Percentiles rank a stretch among this genome's conserved stretches.
Conservation (phyloP, 1,140 invertebrate species). For the Saccostrea echinata region DNA sequence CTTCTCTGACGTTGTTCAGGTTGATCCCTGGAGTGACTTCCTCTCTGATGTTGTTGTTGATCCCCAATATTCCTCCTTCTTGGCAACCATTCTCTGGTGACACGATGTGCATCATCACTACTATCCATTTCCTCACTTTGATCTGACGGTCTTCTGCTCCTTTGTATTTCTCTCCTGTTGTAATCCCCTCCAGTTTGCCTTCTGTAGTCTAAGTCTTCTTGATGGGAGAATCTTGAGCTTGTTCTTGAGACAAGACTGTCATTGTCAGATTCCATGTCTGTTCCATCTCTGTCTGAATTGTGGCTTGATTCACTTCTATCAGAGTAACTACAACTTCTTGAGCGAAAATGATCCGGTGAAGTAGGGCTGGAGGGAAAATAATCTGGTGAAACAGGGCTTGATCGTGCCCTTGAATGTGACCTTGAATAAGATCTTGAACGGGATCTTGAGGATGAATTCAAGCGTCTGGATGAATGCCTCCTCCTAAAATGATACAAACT, state of each 20-base stretch:
- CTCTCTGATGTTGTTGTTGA: background rate
- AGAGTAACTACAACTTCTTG: background rate
- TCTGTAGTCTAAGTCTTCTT: background rate
- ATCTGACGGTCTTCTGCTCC: background rate
- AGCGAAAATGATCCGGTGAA: background rate
- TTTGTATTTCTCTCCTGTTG: background rate
- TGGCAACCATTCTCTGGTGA: background rate
- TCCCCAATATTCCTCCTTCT: background rate
- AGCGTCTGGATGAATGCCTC: background rate
- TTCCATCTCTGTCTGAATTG: background rate
- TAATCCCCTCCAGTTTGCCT: background rate
- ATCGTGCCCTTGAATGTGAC: background rate
- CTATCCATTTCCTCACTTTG: background rate
- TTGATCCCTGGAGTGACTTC: background rate
- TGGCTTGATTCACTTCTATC: constrained; percentile 14
- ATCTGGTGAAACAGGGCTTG: background rate
- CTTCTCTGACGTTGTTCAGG: no score
- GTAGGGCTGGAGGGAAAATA: background rate
- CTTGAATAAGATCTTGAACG: constrained; percentile 7
- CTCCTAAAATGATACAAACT: background rate
- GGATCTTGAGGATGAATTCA: constrained; percentile 13
- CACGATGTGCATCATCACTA: background rate
- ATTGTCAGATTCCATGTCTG: background rate
- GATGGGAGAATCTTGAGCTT: background rate
- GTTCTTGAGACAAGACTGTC: background rate